A percentile compares a stretch with the other conserved stretches of the same genome.
These are phyloP conservation scores for Hyphantria cunea DNA, from an alignment of 1,140 invertebrate genomes.

Conservation along the genomic window DNA sequence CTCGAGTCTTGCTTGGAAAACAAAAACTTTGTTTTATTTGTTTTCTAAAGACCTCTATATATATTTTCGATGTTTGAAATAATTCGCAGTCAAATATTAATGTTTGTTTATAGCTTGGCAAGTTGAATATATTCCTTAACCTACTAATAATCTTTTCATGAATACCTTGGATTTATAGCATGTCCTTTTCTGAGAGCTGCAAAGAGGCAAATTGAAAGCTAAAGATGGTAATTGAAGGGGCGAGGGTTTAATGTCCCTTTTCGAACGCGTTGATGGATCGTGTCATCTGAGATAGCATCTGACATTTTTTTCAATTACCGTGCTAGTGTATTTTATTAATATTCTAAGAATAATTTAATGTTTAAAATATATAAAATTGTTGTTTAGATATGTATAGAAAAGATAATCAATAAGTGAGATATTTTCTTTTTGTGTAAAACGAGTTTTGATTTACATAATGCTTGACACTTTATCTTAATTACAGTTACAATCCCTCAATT, in stretches of 20 bases:
- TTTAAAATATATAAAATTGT: not conserved
- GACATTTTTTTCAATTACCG: conserved; percentile 16
- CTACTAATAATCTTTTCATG: conserved; percentile 3
- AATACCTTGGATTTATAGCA: conserved; percentile 21
- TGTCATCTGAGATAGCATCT: conserved; percentile 56
- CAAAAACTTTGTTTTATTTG: no score
- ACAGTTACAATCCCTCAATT: not conserved
- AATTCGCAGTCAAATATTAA: no score
- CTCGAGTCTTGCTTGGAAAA: no score
- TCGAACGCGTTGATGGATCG: conserved; percentile 64
- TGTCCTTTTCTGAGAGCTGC: conserved; percentile 33
- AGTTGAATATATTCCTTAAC: conserved; percentile 3
- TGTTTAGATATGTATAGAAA: not conserved
- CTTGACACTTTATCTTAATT: no score
- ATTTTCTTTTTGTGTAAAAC: no score
- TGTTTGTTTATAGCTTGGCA: conserved; percentile 1
- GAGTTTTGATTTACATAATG: no score
- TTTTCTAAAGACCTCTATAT: no score
- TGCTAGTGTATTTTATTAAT: not conserved
- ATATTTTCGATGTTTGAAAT: no score
- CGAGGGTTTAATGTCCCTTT: conserved; percentile 69
- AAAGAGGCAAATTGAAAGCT: conserved; percentile 69
- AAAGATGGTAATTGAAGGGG: conserved; percentile 74
- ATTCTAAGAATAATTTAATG: conserved; percentile 1
- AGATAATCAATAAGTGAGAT: no score